Conservation (phyloP, 2,888 invertebrate genomes). For the Andrena bicolor region DNA sequence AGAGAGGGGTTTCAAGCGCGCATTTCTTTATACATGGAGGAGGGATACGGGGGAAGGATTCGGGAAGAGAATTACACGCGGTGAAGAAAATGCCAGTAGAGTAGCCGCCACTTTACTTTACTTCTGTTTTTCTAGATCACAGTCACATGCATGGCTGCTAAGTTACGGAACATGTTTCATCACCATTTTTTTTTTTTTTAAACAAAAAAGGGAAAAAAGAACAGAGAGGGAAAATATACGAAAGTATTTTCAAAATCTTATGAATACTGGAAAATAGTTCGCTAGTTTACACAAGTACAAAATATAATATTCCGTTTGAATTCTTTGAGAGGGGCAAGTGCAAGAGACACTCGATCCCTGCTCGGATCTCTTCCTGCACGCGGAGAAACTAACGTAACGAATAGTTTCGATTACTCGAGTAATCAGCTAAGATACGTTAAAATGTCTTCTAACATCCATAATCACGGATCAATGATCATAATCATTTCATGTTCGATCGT, state of each 20-base stretch:
- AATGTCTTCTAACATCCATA: conserved; percentile 27
- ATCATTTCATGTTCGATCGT: too few species aligned
- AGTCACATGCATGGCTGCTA: conserved; percentile 81
- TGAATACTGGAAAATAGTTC: conserved; percentile 80
- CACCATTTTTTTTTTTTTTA: conserved; percentile 63
- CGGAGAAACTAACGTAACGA: conserved; percentile 32
- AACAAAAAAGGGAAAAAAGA: conserved; percentile 37
- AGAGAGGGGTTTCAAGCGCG: conserved; percentile 56
- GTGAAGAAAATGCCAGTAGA: conserved; percentile 78
- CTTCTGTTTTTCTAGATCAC: conserved; percentile 81
- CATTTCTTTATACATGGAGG: conserved; percentile 62
- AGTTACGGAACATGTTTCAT: conserved; percentile 78
- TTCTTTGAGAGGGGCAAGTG: conserved; percentile 77
- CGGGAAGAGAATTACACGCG: conserved; percentile 61
- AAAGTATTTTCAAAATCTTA: conserved; percentile 76
- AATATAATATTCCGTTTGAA: conserved; percentile 74
- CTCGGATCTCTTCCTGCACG: conserved; percentile 65
- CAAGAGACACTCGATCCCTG: conserved; percentile 76
- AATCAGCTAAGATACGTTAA: conserved; percentile 19
- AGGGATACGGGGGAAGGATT: conserved; percentile 51
- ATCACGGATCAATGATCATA: background rate
- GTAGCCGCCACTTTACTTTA: conserved; percentile 80
- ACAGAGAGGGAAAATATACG: conserved; percentile 57
- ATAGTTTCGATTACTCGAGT: conserved; percentile 12
- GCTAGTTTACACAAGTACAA: conserved; percentile 79